Base-by-base conservation (phyloP, 92 coral and sea anemone genomes). In the Palythoa caribaeorum region DNA sequence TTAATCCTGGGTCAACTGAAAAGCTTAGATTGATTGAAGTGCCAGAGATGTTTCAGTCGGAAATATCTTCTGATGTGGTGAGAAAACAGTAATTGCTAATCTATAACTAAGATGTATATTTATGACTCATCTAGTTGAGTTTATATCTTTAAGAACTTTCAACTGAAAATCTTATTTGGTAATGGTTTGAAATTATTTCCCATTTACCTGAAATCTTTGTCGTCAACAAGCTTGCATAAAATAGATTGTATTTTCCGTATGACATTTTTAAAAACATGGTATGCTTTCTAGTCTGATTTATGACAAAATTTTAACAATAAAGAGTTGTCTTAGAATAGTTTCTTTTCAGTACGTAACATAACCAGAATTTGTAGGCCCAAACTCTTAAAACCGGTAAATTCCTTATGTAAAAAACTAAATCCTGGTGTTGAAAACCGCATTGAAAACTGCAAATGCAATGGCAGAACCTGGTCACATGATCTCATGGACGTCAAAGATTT, bases 11-110 rank as follows among this genome's bases (percentile, higher is more conserved):
- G 2, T 78, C 87, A 9, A 87, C 88, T 4, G 73, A 75, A 1
- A 63, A 74, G 12, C 78, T 90, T 84, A 90, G 79, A 52, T 60
- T 80, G 55, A 73, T 80, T 14, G 93, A 90, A 54, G 85, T 74
- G 14, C 78, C 90, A 1, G 40, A 73, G 2, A 16, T 90, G 35
- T 90, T 90, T 53, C 68, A 62, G 60, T 80, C 84, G 38, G 93
- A 90, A 70, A 69, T 66, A 9, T 87, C 93, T 3, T 5, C 78
- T 65, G 47, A 84, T 44, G 84, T 81, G 87, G 93, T 90, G 65
- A 28, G 93, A 21, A 38, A 17, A 48, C 20, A 47, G 50, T 3
- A 44, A 2, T 44, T 44, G 7, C 7, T 44, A 44, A 44, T 59
- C 19, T 59, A 11, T 59, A 13, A 13, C 19, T 59, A 13, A 13